Percentiles rank a stretch among this genome's conserved stretches.
These are phyloP conservation scores for Philopedon plagiatum DNA, from an alignment of 2,888 invertebrate species.

Conservation along the genomic window DNA sequence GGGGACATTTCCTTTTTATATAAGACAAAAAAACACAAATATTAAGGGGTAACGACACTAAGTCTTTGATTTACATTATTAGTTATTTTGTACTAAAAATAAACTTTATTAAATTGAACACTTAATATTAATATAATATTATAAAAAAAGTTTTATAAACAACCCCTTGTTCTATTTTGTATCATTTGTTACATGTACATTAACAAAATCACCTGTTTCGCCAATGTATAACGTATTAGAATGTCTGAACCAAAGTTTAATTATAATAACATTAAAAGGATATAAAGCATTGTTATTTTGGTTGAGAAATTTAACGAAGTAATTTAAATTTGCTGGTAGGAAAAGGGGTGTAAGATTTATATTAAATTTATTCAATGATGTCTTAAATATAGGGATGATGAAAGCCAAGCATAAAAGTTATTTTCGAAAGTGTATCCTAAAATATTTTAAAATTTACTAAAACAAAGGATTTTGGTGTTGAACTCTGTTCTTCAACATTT, in stretches of 20 bases:
- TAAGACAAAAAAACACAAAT: no score
- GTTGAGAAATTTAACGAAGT: not conserved
- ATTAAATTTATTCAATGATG: not conserved
- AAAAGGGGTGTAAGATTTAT: conserved; percentile 3
- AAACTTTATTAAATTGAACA: no score
- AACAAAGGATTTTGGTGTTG: no score
- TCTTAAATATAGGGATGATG: not conserved
- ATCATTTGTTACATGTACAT: no score
- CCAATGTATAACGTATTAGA: not conserved
- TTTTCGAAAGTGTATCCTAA: not conserved
- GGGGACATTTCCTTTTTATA: no score
- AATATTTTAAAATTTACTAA: not conserved
- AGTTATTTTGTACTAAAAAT: no score
- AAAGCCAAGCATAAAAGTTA: not conserved
- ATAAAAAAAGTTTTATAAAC: no score
- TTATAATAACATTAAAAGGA: not conserved
- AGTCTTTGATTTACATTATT: no score
- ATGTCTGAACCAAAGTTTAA: not conserved
- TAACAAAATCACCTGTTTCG: not conserved
- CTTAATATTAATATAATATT: no score
- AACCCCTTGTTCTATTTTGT: no score
- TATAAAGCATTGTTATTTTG: conserved; percentile 5
- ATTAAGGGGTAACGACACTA: no score
- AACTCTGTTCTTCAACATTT: no score
- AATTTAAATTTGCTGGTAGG: conserved; percentile 1